Conservation (phyloP, 64 coral and sea anemone species). For the Stichodactyla mertensii region DNA sequence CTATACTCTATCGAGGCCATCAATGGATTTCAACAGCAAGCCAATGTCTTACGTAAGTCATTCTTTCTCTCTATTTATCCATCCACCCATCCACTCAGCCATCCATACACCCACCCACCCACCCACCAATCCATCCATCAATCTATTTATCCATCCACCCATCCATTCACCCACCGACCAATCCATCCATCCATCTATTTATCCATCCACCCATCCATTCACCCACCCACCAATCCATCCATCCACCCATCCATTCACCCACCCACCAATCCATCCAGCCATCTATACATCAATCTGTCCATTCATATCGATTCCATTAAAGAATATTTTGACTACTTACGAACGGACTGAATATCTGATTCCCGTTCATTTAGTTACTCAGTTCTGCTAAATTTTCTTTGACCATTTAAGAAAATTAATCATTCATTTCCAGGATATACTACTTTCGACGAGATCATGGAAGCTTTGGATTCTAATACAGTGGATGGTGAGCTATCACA, state of each 20-base stretch:
- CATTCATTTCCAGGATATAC: not conserved
- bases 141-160: too few species aligned
- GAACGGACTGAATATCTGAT: too few species aligned
- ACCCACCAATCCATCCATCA: not conserved
- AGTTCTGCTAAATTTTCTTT: not conserved
- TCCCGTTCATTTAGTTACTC: too few species aligned
- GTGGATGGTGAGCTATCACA: not conserved
- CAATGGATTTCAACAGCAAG: constrained; percentile 52
- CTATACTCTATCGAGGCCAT: constrained; percentile 47
- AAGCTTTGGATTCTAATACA: constrained; percentile 8
- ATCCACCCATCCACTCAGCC: not conserved
- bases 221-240: too few species aligned
- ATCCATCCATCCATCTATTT: too few species aligned
- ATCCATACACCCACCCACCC: not conserved
- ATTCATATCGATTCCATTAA: too few species aligned
- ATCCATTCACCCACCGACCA: too few species aligned
- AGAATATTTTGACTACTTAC: too few species aligned
- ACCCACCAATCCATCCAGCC: too few species aligned
- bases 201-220: too few species aligned
- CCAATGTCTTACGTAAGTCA: constrained; percentile 28
- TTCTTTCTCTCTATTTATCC: not conserved
- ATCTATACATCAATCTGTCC: too few species aligned
- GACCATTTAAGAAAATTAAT: not conserved
- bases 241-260: too few species aligned
- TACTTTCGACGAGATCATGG: not conserved